Base-by-base conservation (phyloP, 2,797 vertebrate genomes). In the Dipus sagitta region DNA sequence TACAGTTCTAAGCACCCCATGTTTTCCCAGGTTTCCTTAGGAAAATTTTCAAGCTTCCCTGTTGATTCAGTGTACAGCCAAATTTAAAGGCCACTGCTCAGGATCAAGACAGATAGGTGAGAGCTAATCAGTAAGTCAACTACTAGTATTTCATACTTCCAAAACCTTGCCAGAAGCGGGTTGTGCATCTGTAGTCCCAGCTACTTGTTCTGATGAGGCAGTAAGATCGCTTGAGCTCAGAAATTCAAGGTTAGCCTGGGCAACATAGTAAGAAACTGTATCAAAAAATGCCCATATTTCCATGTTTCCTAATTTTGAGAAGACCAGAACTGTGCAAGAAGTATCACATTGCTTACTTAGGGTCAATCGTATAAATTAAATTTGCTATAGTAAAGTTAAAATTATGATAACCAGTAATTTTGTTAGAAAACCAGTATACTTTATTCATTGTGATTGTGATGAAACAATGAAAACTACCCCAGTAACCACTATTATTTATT, bases 401-500 rank as follows among this genome's bases (percentile, higher is more conserved):
- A 78, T 47, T 90, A 3, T 52, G 93, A 70, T 72, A 80, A 91
- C 60, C 67, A 75, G 11, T 47, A 58, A 42, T 75, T 81, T 38
- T 94, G 7, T 91, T 75, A 86, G 47, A 32, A 90, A 86, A 78
- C 2, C 52, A 80, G 17, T 42, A 71, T 9, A 86, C 30, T 54
- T 87, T 68, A 64, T 52, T 23, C 18, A 88, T 6, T 90, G 18
- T 76, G 64, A 88, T 6, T 90, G 18, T 76, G 64, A 95, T 92
- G 14, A 94, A 93, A 85, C 67, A 88, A 78, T 91, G 32, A 92
- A 86, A 65, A 65, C 34, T 60, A 74, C 5, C 17, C 21, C 13
- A 12, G 85, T 34, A 92, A 83, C 47, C 84, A 52, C 30, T 76
- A 83, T 71, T 93, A 68, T 85, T 89, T 71, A 70, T 78, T 94